phyloP scores from a whole-genome alignment of 2,888 invertebrate genomes.

The Drosophila prostipennis region DNA sequence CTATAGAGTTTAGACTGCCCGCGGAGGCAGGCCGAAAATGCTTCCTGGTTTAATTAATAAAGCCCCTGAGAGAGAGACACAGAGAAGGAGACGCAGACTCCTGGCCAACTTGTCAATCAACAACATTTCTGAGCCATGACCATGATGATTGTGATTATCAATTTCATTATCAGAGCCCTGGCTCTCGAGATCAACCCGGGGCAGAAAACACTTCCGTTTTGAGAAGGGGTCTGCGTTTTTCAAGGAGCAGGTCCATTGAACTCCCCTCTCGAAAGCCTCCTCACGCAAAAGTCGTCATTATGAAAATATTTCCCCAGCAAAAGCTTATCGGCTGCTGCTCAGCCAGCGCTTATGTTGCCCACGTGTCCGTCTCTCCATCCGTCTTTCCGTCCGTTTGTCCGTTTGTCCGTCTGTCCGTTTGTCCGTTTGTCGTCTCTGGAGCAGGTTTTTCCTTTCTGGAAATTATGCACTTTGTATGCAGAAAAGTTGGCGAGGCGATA shows the following conservation, averaged over 20 bases:
- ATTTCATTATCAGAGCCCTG: slow-evolving; percentile 57
- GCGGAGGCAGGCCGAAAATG: slow-evolving; percentile 59
- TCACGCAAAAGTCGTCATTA: slow-evolving; percentile 49
- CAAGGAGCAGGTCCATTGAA: slow-evolving; percentile 52
- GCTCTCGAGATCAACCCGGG: slow-evolving; percentile 16
- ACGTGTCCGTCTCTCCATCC: slow-evolving; percentile 55
- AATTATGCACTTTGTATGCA: slow-evolving; percentile 78
- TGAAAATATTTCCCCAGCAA: slow-evolving; percentile 34
- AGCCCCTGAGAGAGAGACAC: slow-evolving; percentile 8
- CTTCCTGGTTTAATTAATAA: slow-evolving; percentile 82
- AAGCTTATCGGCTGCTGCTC: slow-evolving; percentile 70
- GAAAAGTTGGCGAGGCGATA: slow-evolving; percentile 75
- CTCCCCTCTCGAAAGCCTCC: slow-evolving; percentile 34
- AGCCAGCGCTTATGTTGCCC: slow-evolving; percentile 69
- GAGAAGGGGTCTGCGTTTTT: not conserved
- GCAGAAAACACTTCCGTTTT: slow-evolving; percentile 80
- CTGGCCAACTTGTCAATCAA: slow-evolving; percentile 74
- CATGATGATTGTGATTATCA: slow-evolving; percentile 72
- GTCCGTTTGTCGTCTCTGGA: slow-evolving; percentile 13
- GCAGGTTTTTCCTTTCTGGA: slow-evolving; percentile 71
- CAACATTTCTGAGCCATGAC: slow-evolving; percentile 52
- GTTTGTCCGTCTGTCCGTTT: slow-evolving; percentile 15
- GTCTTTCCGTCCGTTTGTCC: slow-evolving; percentile 17
- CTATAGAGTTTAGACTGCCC: slow-evolving; percentile 19
- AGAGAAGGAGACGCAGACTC: not conserved